Base-by-base conservation (phyloP, 2,888 invertebrate species). In the Thalpophila matura region DNA sequence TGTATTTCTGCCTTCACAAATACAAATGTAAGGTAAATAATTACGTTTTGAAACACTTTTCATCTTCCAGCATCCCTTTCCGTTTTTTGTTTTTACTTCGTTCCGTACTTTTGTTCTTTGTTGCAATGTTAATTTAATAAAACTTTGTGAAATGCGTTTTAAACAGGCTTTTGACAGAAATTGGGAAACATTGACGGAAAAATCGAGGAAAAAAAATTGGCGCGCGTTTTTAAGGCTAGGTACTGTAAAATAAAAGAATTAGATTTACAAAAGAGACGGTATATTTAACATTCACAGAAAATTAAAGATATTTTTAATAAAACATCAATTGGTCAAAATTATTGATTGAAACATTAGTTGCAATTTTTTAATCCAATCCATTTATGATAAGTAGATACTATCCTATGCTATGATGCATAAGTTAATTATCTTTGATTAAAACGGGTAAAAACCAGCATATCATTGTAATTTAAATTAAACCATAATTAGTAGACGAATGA, bases 1-100 rank as follows among this genome's bases (percentile, higher is more conserved):
- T 78, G 74, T 83, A 70, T 82, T 81, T 77, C 77, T 67, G 57
- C 53, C 47, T 47, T 27, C 53, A 54, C 65, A 61, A 67, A 74
- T 76, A 66, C 78, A 65, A 61, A 74, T 68, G 51, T 81, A 80
- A 89, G 89, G 89, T 90, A 89, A 74, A 76, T 76, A 70, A 55
- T 74, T 49, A 49, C 14, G 26, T 49, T 51, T 68, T 55, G 10
- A 20, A 18, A 58, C 45, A 57, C 45, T 73, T 60, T 49, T 55
- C 55, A 45, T 69, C 16, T 38, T 56, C 42, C 49, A 61, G 50
- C 33, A 56, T 67, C 49, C 42, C 20, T 61, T 53, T 33, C 46
- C 26, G 24, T 58, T 29, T 55, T 66, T 43, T 55, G 45, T 61
- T 58, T 62, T 59, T 27, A 58, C 35, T 58, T 55, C 55, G 54